phyloP scores from a whole-genome alignment of 2,113 vertebrate species.

The Turnix velox region DNA sequence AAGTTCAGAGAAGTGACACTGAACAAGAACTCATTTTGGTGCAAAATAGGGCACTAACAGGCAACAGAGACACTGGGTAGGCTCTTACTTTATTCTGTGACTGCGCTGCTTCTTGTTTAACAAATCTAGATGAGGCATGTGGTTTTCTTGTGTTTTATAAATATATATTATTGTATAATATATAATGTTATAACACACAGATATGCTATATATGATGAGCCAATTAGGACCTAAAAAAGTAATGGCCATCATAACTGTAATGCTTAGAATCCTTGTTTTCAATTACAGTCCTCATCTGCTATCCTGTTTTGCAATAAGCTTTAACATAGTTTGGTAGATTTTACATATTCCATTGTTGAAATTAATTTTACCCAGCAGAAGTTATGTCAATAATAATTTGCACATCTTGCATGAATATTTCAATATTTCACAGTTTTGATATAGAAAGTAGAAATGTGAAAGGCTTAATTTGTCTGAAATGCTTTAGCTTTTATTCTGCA shows the following conservation, averaged over 20 bases:
- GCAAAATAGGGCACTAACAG: neutral
- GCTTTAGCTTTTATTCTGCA: neutral
- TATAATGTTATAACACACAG: no score
- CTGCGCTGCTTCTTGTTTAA: neutral
- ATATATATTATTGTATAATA: no score
- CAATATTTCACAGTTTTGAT: neutral
- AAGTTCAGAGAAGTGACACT: neutral
- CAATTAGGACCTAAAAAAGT: neutral
- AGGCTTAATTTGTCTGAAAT: neutral
- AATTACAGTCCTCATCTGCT: neutral
- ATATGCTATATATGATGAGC: neutral
- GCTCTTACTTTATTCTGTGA: neutral
- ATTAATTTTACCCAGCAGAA: neutral
- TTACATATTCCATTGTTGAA: neutral
- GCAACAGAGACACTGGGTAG: neutral
- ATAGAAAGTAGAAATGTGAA: neutral
- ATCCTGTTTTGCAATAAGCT: neutral
- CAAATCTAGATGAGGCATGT: neutral
- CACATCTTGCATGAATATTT: neutral
- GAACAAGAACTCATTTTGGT: neutral
- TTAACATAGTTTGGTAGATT: neutral
- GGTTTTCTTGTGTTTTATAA: neutral
- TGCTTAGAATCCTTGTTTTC: neutral
- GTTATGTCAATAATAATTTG: neutral
- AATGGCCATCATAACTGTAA: neutral